Evolutionary conservation across 2,797 vertebrate species (phyloP).

Genomic region (Halcyon badia): DNA sequence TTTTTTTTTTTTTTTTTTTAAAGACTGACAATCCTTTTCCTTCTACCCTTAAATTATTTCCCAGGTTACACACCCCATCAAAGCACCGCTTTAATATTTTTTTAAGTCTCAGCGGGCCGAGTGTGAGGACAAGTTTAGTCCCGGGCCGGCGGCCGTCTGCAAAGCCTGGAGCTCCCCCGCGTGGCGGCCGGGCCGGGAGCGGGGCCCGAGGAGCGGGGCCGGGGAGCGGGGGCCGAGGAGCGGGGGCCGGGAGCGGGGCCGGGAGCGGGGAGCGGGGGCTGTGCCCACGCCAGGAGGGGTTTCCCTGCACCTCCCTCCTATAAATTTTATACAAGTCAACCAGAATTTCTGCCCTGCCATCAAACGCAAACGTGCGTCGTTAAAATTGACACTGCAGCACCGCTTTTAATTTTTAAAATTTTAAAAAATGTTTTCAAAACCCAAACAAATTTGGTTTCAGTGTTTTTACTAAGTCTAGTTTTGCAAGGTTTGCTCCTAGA

Average conservation of each 20-base stretch:
- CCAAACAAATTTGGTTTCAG: not conserved
- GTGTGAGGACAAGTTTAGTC: not conserved
- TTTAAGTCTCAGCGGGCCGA: not conserved
- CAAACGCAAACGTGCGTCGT: rapidly evolving
- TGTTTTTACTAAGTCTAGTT: not conserved
- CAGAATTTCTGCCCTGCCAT: not conserved
- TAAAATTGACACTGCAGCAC: not conserved
- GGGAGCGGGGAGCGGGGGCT: no score
- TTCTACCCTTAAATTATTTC: not conserved
- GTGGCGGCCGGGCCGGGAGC: constrained; percentile 29
- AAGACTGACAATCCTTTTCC: not conserved
- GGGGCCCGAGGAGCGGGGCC: no score
- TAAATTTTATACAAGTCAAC: rapidly evolving
- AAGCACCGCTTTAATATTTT: not conserved
- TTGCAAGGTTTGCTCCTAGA: not conserved
- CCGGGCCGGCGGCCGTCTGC: not conserved
- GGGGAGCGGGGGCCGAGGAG: no score
- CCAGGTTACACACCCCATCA: not conserved
- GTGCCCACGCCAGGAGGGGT: no score
- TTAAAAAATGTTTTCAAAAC: no score
- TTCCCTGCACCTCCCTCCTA: rapidly evolving
- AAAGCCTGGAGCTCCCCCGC: constrained; percentile 78
- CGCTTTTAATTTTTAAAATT: rapidly evolving
- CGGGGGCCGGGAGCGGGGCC: no score
- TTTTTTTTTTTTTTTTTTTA: not conserved